Base-by-base conservation (phyloP, 1,140 invertebrate genomes). In the Drosophila lacertosa region DNA sequence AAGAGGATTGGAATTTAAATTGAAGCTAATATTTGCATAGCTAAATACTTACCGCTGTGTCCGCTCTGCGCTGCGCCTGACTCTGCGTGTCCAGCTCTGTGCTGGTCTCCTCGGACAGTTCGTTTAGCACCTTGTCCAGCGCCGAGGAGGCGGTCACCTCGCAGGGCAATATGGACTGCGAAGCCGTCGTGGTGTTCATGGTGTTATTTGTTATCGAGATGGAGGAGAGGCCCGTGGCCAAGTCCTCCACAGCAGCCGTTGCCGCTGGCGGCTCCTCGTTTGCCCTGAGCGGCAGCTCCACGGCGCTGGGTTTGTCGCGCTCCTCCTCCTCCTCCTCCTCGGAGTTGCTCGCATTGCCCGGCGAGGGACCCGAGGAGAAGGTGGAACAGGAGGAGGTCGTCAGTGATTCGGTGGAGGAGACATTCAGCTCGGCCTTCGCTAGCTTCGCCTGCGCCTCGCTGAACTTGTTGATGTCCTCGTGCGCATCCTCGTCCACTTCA, bases 321-420 rank as follows among this genome's bases (percentile, higher is more conserved):
- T 66, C 71, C 60, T 63, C 9, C 18, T 81, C 74, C 22, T 82
- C 77, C 15, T 66, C 62, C 5, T 89, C 86, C 26, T 90, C 89
- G 0, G 84, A 82, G 24, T 77, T 80, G 24, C 72, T 82, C 22
- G 44, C 62, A 9, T 72, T 74, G 51, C 86, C 86, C 0, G 90
- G 89, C 33, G 90, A 91, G 1, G 90, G 90, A 5, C 89, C 90
- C 58, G 90, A 91, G 0, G 90, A 90, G 51, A 91, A 91, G 5
- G 90, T 91, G 6, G 90, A 91, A 10, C 89, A 89, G 10, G 90
- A 91, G 0, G 90, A 91, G 0, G 90, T 91, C 0, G 90, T 91
- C 39, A 91, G 58, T 4, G 90, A 91, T 42, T 90, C 90, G 3
- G 88, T 63, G 6, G 81, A 83, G 3, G 78, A 83, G 6, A 77